Base-by-base conservation (phyloP, 2,797 vertebrate genomes). In the Nannoperca australis region DNA sequence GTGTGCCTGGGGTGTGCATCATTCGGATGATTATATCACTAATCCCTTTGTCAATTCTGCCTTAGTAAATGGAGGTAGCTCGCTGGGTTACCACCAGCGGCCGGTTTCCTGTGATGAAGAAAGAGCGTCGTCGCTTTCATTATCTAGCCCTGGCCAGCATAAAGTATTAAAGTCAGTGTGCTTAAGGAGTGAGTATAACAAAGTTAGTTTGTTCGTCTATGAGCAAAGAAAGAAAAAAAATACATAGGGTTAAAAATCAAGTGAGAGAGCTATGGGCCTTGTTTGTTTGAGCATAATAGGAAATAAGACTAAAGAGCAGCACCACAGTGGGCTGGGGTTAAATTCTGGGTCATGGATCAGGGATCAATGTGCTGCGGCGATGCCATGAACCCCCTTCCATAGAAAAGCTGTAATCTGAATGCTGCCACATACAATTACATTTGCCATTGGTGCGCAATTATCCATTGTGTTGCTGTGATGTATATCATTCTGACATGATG, bases 21-120 rank as follows among this genome's bases (percentile, higher is more conserved):
- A 64, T 82, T 80, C 73, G 53, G 68, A 58, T 81, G 65, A 85
- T 70, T 86, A 58, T 63, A 61, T 76, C 61, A 64, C 58, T 85
- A 77, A 90, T 85, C 84, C 81, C 34, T 70, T 75, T 83, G 79
- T 67, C 70, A 69, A 7, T 86, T 72, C 55, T 76, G 72, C 53
- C 50, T 5, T 58, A 34, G 17, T 72, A 74, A 76, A 78, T 54
- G 30, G 42, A 68, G 36, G 18, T 36, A 1, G n/a, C 20, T 75
- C 64, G 20, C 38, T 4, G 54, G 20, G 17, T n/a, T 42, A 79
- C 20, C 56, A 79, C 20, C 56, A 78, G 62, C 65, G 40, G 27
- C 32, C 51, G 55, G 22, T 51, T 61, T 66, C 51, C 34, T 73
- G 56, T 32, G 22, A 69, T 18, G 15, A 72, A 62, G 49, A 45